Evolutionary conservation across 2,888 invertebrate genomes (phyloP).

Genomic region (Tubulanus polymorphus): DNA sequence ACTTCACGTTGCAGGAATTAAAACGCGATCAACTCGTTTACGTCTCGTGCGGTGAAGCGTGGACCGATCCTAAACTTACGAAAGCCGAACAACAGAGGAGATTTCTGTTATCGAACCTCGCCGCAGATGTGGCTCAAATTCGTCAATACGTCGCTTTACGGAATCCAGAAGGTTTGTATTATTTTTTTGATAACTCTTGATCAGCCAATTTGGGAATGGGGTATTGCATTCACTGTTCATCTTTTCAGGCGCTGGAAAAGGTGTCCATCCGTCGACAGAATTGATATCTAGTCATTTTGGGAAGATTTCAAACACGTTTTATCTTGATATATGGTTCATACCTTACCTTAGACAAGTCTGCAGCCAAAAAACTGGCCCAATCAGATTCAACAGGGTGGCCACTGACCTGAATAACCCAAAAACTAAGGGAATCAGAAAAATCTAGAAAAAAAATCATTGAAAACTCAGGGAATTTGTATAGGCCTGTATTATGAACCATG

Average conservation of each 20-base stretch:
- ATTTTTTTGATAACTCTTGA: too few relatives aligned
- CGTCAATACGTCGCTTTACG: constrained; percentile 44
- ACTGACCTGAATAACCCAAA: too few relatives aligned
- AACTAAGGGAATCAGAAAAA: too few relatives aligned
- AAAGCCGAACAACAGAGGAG: constrained; percentile 47
- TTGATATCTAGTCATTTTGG: too few relatives aligned
- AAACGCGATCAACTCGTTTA: constrained; percentile 46
- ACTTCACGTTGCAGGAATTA: constrained; percentile 40
- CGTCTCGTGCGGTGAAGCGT: constrained; percentile 48
- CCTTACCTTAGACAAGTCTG: not conserved
- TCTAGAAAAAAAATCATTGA: too few relatives aligned
- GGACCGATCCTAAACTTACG: constrained; percentile 48
- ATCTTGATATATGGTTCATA: too few relatives aligned
- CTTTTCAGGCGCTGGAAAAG: not conserved
- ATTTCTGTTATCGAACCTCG: constrained; percentile 44
- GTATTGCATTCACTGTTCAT: not conserved
- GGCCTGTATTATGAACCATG: too few relatives aligned
- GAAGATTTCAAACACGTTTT: too few relatives aligned
- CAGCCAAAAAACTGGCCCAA: too few relatives aligned
- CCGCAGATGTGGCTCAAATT: constrained; percentile 48
- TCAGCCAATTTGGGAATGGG: too few relatives aligned
- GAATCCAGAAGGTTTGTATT: constrained; percentile 39
- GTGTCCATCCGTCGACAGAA: too few relatives aligned
- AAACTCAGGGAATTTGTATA: too few relatives aligned
- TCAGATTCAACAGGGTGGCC: not conserved